Evolutionary conservation across 2,113 vertebrate species (phyloP).

Genomic region (Pavo muticus): DNA sequence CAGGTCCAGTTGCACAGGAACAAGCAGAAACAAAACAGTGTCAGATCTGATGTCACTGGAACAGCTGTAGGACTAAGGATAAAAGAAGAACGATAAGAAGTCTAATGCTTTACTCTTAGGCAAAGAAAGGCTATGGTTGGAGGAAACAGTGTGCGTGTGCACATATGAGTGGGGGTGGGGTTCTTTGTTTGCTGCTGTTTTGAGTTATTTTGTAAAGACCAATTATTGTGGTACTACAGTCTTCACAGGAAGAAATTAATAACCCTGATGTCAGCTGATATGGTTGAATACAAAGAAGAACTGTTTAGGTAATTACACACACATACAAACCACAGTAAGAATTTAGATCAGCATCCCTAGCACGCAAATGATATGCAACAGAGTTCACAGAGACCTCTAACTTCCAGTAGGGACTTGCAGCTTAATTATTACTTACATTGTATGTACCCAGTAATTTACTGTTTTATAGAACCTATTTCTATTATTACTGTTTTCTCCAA

Average conservation of each 20-base stretch:
- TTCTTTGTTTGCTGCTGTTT: neutral
- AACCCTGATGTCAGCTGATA: slow-evolving; percentile 34
- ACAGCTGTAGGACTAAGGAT: neutral
- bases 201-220: neutral
- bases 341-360: slow-evolving; percentile 27
- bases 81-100: neutral
- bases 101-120: neutral
- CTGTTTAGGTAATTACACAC: slow-evolving; percentile 26
- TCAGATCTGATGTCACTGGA: neutral
- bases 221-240: neutral
- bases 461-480: slow-evolving; percentile 3
- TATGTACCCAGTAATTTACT: neutral
- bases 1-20: neutral
- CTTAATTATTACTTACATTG: slow-evolving; percentile 33
- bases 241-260: slow-evolving; percentile 44
- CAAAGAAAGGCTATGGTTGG: neutral
- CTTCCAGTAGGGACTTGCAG: neutral
- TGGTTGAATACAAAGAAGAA: slow-evolving; percentile 23
- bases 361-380: slow-evolving; percentile 19
- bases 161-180: neutral
- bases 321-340: neutral
- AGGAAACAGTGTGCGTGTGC: neutral
- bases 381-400: slow-evolving; percentile 14
- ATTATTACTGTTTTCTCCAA: slow-evolving; percentile 10
- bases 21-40: neutral